These are phyloP conservation scores for Nothoprocta pentlandii DNA, from an alignment of 2,113 vertebrate genomes.

Conservation along the genomic window DNA sequence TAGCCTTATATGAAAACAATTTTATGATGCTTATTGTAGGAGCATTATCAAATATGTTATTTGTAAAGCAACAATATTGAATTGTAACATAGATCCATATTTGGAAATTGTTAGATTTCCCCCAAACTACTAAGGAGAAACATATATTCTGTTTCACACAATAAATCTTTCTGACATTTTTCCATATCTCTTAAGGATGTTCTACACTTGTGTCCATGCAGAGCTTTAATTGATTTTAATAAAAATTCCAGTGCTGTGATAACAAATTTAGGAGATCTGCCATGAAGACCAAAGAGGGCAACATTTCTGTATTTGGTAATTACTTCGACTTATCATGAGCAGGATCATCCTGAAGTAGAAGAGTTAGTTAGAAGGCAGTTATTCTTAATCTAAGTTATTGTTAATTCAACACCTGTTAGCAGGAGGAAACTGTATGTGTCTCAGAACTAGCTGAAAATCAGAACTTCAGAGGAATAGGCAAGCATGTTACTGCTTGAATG, in stretches of 20 bases:
- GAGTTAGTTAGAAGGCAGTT: not conserved
- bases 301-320: not conserved
- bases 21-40: not conserved
- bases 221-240: not conserved
- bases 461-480: not conserved
- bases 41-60: not conserved
- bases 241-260: not conserved
- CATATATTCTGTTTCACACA: not conserved
- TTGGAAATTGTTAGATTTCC: not conserved
- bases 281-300: not conserved
- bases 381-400: not conserved
- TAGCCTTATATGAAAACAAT: not conserved
- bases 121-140: not conserved
- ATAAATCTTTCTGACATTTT: not conserved
- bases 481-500: not conserved
- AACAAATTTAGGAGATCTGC: not conserved
- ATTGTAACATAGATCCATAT: not conserved
- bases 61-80: not conserved
- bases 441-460: not conserved
- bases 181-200: not conserved
- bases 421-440: not conserved
- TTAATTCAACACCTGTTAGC: not conserved
- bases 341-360: not conserved
- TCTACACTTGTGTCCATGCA: not conserved
- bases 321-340: not conserved